Base-by-base conservation (phyloP, 2,113 vertebrate genomes). In the Thamnophis sirtalis region DNA sequence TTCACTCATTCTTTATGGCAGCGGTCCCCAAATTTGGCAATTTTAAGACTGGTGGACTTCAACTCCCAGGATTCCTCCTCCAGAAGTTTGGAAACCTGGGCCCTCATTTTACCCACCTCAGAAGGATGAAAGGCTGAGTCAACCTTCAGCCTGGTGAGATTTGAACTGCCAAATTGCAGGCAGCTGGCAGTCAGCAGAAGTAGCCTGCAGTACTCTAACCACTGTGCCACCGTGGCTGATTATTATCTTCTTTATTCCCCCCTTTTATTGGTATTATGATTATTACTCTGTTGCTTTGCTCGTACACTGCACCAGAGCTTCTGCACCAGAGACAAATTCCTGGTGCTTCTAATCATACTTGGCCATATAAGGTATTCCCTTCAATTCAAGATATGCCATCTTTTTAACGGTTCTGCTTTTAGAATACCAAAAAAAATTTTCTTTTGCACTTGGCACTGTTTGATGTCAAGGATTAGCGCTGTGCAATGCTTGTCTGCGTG, bases 391-490 rank as follows among this genome's bases (percentile, higher is more conserved):
- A 13, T 53, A 0, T 68, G 24, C 3, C 22, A 48, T 4, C 51
- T 21, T 56, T 92, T 73, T 56, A 6, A 53, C 24, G 92, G 93
- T 90, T 58, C 73, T 49, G 17, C 84, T 94, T 96, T 94, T 93
- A 91, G 92, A 95, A 95, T 86, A 93, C 68, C 28, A n/a, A n/a
- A n/a, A n/a, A n/a, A n/a, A n/a, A n/a, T n/a, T n/a, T n/a, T n/a
- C n/a, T n/a, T n/a, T 33, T n/a, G 87, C 93, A 43, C 53, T 86
- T 43, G 48, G 93, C 88, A 91, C 92, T 94, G 88, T 95, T 96
- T 94, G 92, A 94, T 95, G 93, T 90, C 93, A 95, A 88, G 90
- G 93, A 93, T 95, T 94, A 94, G 92, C 84, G 4, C 26, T 10
- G 26, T 10, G 9, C 26, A 7, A 7, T 73, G 13, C 7, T 15